These are phyloP conservation scores for Laodelphax striatellus DNA, from an alignment of 1,140 invertebrate species.

Conservation along the genomic window DNA sequence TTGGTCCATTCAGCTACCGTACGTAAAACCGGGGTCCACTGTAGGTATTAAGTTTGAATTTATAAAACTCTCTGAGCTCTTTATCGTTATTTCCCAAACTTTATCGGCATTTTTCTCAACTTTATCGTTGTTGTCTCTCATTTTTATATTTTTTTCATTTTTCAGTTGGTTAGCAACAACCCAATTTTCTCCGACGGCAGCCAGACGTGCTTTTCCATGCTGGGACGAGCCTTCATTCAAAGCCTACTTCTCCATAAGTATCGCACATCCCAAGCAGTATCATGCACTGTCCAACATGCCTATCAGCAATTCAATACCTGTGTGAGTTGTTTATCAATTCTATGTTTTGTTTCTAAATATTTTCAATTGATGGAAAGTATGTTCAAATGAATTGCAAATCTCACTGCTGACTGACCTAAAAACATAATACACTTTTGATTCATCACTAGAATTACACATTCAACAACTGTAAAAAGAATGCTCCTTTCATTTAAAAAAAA, in stretches of 20 bases:
- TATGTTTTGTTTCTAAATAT: background rate
- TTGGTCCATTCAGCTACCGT: too few relatives aligned
- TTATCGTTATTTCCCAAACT: background rate
- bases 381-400: too few relatives aligned
- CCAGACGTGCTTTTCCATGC: constrained; percentile 59
- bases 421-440: too few relatives aligned
- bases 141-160: too few relatives aligned
- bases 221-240: constrained; percentile 70
- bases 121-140: background rate
- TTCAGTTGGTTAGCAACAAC: constrained; percentile 44
- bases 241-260: constrained; percentile 42
- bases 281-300: constrained; percentile 24
- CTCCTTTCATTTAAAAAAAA: too few relatives aligned
- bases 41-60: too few relatives aligned
- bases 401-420: too few relatives aligned
- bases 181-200: constrained; percentile 57
- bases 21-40: too few relatives aligned
- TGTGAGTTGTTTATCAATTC: constrained; percentile 16
- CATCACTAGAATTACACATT: too few relatives aligned
- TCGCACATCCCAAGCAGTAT: constrained; percentile 22
- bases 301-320: background rate
- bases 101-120: background rate
- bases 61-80: background rate
- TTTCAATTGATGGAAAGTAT: too few relatives aligned
- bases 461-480: too few relatives aligned